Percentiles rank a stretch among this genome's conserved stretches.
These are phyloP conservation scores for Leptinotarsa texana DNA, from an alignment of 1,140 invertebrate genomes.

Conservation along the genomic window DNA sequence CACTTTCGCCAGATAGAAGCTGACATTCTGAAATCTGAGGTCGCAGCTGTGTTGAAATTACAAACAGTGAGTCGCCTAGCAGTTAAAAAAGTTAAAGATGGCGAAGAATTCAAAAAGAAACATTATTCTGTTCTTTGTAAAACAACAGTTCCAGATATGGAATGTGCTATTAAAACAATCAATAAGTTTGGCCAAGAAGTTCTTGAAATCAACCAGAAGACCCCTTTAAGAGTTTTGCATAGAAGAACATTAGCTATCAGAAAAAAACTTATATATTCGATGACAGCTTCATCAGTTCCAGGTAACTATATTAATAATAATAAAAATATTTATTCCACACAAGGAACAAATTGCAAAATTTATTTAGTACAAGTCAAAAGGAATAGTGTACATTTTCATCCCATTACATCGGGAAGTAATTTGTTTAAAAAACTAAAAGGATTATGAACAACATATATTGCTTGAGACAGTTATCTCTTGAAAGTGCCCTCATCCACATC, in stretches of 20 bases:
- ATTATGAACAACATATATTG: too few relatives aligned
- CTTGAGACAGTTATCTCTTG: too few relatives aligned
- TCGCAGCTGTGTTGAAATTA: conserved; percentile 69
- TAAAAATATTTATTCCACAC: neutral
- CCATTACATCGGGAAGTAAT: too few relatives aligned
- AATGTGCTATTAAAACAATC: conserved; percentile 60
- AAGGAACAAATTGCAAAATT: too few relatives aligned
- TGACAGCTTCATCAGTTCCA: conserved; percentile 59
- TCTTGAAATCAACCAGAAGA: conserved; percentile 65
- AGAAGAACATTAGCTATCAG: conserved; percentile 72
- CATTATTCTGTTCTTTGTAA: conserved; percentile 80
- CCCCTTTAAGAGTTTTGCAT: conserved; percentile 85
- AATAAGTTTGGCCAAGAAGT: conserved; percentile 30
- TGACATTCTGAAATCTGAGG: conserved; percentile 64
- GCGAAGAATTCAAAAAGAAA: conserved; percentile 86
- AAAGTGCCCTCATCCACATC: too few relatives aligned
- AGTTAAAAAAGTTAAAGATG: conserved; percentile 79
- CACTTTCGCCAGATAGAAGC: conserved; percentile 62
- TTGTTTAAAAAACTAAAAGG: too few relatives aligned
- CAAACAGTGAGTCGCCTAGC: conserved; percentile 64
- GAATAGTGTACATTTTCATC: too few relatives aligned
- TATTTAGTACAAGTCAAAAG: too few relatives aligned
- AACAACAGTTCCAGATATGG: conserved; percentile 58
- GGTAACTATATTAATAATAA: conserved; percentile 42
- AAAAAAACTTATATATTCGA: conserved; percentile 65